These are phyloP conservation scores for Danio choprae DNA, from an alignment of 2,797 vertebrate genomes.

Conservation along the genomic window DNA sequence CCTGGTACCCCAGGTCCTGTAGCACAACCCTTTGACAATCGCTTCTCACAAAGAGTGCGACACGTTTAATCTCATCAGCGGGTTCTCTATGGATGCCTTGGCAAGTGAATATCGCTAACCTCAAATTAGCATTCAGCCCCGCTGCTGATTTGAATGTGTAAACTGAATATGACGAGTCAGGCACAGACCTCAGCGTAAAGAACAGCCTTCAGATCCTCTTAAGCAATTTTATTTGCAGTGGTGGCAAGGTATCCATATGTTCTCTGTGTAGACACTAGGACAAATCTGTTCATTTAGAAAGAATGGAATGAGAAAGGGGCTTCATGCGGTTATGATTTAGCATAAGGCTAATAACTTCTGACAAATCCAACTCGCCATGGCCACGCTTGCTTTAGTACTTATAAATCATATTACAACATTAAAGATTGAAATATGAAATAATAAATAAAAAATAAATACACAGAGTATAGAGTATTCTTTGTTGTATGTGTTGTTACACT, in stretches of 20 bases:
- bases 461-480: not conserved
- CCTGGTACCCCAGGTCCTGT: slow-evolving; percentile 20
- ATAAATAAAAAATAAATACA: not conserved
- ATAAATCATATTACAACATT: not conserved
- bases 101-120: slow-evolving; percentile 34
- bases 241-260: slow-evolving; percentile 29
- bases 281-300: slow-evolving; percentile 13
- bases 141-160: slow-evolving; percentile 25
- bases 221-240: slow-evolving; percentile 29
- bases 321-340: not conserved
- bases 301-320: not conserved
- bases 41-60: slow-evolving; percentile 23
- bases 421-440: not conserved
- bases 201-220: slow-evolving; percentile 21
- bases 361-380: not conserved
- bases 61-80: slow-evolving; percentile 40
- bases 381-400: not conserved
- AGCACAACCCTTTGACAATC: slow-evolving; percentile 9
- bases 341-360: not conserved
- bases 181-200: slow-evolving; percentile 31
- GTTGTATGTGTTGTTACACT: not conserved
- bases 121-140: slow-evolving; percentile 30
- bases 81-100: slow-evolving; percentile 5
- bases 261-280: not conserved
- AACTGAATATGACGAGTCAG: slow-evolving; percentile 44